Evolutionary conservation across 2,797 vertebrate genomes (phyloP), one percentile per base, ranked within the genome.

Genomic region (Hemibagrus guttatus): DNA sequence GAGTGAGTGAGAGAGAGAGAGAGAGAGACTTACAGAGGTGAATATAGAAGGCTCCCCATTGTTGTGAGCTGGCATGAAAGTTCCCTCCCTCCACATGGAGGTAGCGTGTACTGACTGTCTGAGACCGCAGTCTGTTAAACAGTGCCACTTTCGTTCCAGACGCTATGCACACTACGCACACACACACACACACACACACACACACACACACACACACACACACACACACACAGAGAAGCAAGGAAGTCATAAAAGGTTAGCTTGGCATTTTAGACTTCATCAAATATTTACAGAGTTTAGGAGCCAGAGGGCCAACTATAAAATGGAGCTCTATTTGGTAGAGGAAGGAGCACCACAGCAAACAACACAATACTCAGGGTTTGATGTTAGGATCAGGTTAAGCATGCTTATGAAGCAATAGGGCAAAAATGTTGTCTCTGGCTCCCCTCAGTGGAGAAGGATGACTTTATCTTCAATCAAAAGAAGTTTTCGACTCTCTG

Each of bases 41-140:
- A 94, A 99, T 99, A 94, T 96, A 99, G 94, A 99, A 99, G 11
- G 98, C 98, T 92, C 98, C 98, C 98, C 98, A 99, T 91, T 99
- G 98, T 83, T 99, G 98, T 89, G 98, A 99, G 93, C 98, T 99
- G 95, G 98, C 98, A 87, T 99, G 98, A 87, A 99, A 99, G 93
- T 99, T 99, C 63, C 98, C 98, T 42, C 98, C 98, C 96, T 99
- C 98, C 91, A 99, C 98, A 59, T 99, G 98, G 86, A 99, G 96
- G 91, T 99, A 99, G 92, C 98, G 96, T 71, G 98, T 99, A 93
- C 98, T 99, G 94, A 99, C 98, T 16, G 98, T 99, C 94, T 99
- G 98, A 78, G 98, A 99, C 90, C 98, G 96, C 91, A 99, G 97
- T 88, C 98, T 96, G 94, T 99, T 99, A 94, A 99, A 99, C 91